Evolutionary conservation across 1,140 invertebrate genomes (phyloP), one percentile per base, ranked within the genome.

Genomic region (Asbolus verrucosus): DNA sequence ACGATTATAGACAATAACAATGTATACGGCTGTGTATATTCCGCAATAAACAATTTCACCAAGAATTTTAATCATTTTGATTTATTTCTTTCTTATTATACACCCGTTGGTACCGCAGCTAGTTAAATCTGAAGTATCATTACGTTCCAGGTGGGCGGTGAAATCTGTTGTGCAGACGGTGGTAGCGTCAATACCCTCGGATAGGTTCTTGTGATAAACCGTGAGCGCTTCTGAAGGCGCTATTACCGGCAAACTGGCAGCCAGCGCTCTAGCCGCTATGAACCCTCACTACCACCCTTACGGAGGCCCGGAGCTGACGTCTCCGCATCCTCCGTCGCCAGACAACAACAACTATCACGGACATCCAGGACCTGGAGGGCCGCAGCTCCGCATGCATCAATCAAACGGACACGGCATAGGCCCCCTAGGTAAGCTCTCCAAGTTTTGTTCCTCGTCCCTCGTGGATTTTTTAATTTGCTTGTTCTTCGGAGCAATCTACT

Each of bases 261-360:
- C 86, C 83, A 86, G 86, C 82, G 81, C 84, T 75, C 84, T 87
- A 82, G 82, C 86, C 76, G 84, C 84, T 77, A 89, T 89, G 88
- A 89, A 89, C 87, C 87, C 87, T 81, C 87, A 88, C 82, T 89
- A 88, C 83, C 87, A 89, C 84, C 85, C 87, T 81, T 89, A 88
- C 81, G 80, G 79, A 73, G 78, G 75, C 31, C 83, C 85, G 82
- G 87, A 89, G 82, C 84, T 88, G 70, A 87, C 86, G 82, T 88
- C 87, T 78, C 87, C 88, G 75, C 87, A 89, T 83, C 87, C 87
- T 78, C 86, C 88, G 72, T 87, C 86, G 68, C 87, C 87, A 59
- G 87, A 88, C 80, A 84, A 85, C 80, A 80, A 85, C 65, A 82
- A 83, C 73, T 83, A 81, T 70, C 83, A 80, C 60, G 76, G 74